These are phyloP conservation scores for Florisuga fusca DNA, from an alignment of 2,797 vertebrate genomes.

Conservation along the genomic window DNA sequence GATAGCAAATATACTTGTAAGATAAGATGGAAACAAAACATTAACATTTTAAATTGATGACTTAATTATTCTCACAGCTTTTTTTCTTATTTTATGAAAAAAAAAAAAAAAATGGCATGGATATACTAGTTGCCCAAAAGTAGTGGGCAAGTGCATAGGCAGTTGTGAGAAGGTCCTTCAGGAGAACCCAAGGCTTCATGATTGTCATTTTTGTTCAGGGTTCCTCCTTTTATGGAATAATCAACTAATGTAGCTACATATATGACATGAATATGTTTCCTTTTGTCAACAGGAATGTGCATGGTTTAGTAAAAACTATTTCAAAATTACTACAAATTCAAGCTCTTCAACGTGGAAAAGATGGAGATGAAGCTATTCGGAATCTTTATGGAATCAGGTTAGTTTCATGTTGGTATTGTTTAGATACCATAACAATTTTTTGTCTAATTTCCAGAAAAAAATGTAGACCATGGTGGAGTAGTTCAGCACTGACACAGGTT, in stretches of 20 bases:
- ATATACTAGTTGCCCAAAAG: background rate
- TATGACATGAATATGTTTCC: background rate
- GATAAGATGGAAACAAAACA: background rate
- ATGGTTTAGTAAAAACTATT: slow-evolving; percentile 90
- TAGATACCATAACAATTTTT: background rate
- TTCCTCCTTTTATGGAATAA: background rate
- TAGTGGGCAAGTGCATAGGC: background rate
- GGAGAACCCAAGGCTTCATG: background rate
- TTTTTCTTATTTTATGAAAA: background rate
- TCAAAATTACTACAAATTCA: slow-evolving; percentile 89
- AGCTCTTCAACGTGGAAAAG: slow-evolving; percentile 76
- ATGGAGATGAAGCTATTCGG: slow-evolving; percentile 60
- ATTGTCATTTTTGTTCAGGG: background rate
- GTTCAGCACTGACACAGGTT: background rate
- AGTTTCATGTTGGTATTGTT: background rate
- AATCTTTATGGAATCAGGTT: slow-evolving; percentile 82
- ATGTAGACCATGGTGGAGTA: background rate
- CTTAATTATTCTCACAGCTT: background rate
- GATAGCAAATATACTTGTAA: background rate
- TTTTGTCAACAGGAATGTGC: slow-evolving; percentile 83
- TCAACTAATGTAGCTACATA: background rate
- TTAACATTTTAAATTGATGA: background rate
- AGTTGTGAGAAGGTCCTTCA: background rate
- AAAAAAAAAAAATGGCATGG: background rate
- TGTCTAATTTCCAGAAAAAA: background rate